Evolutionary conservation across 2,888 invertebrate species (phyloP), one percentile per base, ranked within the genome.

Genomic region (Sisyra nigra): DNA sequence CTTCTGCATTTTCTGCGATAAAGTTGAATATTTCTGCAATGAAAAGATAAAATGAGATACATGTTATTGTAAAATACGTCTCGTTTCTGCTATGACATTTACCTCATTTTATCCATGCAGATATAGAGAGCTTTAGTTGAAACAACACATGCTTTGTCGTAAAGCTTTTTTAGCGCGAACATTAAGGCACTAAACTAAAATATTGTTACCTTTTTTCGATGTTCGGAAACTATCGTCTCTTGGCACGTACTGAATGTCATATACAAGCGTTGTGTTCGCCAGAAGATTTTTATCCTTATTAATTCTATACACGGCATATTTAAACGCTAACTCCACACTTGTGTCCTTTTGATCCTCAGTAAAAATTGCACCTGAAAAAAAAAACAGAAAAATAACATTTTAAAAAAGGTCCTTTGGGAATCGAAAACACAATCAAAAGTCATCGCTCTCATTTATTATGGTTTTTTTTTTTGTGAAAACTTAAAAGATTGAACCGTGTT

Each of bases 241-340:
- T 2, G 85, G 81, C 35, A 88, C 83, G 60, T 91, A 87, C 63
- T 89, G 85, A 52, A 92, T 88, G 56, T 93, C 89, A 60, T 91
- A 92, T n/a, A 89, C 80, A 33, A 94, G 68, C 2, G 89, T 86
- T 1, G 84, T 86, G 55, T 88, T 83, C 0, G 91, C 83, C 44
- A 93, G 67, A 11, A 93, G 66, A 47, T 70, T 74, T 44, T 81
- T 72, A 55, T 92, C 89, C 56, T 88, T 85, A 66, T 94, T 94
- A 56, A 94, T 86, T 50, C 85, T 76, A 64, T 92, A 89, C 10
- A 93, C 87, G 6, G 93, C 92, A 68, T 91, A 92, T 57, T 91
- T 91, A 66, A 94, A 93, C 2, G 93, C 91, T 50, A 89, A 67
- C 62, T 92, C 91, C 1, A 84, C 76, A 48, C 84, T 84, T 50